Percentiles rank a stretch among this genome's conserved stretches.
Conservation (phyloP, 2,113 vertebrate genomes). For the Engystomops pustulosus region DNA sequence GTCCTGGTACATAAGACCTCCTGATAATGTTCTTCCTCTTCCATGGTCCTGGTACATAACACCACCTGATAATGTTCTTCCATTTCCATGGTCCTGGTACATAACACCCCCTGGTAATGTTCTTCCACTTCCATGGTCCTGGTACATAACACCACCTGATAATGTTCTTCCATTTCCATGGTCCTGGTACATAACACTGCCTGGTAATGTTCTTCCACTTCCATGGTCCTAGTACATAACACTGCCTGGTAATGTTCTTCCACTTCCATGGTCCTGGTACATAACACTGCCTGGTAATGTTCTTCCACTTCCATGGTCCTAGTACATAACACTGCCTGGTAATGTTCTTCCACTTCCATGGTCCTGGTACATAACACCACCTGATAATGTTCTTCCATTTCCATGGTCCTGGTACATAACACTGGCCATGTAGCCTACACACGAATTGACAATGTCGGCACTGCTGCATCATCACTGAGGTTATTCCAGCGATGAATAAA, state of each 20-base stretch:
- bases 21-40: no score
- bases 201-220: no score
- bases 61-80: not conserved
- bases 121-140: no score
- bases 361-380: no score
- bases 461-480: not conserved
- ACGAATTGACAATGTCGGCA: not conserved
- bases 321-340: not conserved
- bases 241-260: not conserved
- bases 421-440: not conserved
- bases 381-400: not conserved
- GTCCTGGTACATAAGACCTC: no score
- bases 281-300: not conserved
- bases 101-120: not conserved
- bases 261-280: not conserved
- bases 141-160: no score
- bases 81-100: not conserved
- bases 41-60: not conserved
- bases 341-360: no score
- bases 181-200: not conserved
- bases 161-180: not conserved
- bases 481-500: not conserved
- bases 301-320: no score
- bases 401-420: not conserved
- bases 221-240: not conserved